Conservation (phyloP, 2,888 invertebrate species). For the Hesperia comma region DNA sequence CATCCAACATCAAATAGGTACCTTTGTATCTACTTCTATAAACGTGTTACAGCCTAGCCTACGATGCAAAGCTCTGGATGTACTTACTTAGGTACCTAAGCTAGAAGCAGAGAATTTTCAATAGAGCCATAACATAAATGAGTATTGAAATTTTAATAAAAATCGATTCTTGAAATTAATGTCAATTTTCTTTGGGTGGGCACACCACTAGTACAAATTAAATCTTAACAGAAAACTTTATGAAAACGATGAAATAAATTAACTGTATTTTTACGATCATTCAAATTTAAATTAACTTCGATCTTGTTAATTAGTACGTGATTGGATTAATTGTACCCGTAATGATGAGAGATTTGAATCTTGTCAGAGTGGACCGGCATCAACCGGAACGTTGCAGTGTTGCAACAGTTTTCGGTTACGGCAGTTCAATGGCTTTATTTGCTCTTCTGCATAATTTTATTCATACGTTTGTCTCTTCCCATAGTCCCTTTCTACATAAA, state of each 20-base stretch:
- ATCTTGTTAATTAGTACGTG: slow-evolving; percentile 37
- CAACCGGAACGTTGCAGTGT: slow-evolving; percentile 57
- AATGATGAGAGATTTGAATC: slow-evolving; percentile 45
- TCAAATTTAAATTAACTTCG: slow-evolving; percentile 27
- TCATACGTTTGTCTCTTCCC: no score
- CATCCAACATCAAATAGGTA: no score
- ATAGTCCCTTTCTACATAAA: no score
- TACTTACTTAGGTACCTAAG: no score
- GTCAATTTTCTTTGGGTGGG: no score
- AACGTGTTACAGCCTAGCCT: no score
- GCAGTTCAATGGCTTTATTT: not conserved
- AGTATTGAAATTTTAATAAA: no score
- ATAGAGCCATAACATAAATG: no score
- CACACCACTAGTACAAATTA: not conserved
- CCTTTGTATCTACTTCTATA: no score
- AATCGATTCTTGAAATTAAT: no score
- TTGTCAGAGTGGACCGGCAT: slow-evolving; percentile 60
- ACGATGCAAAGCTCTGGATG: no score
- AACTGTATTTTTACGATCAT: slow-evolving; percentile 23
- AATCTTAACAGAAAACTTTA: slow-evolving; percentile 9
- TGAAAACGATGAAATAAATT: not conserved
- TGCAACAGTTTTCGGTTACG: slow-evolving; percentile 16
- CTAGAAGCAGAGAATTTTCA: no score
- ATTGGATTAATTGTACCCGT: slow-evolving; percentile 52
- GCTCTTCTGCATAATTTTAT: not conserved